Evolutionary conservation across 2,113 vertebrate genomes (phyloP), one percentile per base, ranked within the genome.

Genomic region (Ameiurus melas): DNA sequence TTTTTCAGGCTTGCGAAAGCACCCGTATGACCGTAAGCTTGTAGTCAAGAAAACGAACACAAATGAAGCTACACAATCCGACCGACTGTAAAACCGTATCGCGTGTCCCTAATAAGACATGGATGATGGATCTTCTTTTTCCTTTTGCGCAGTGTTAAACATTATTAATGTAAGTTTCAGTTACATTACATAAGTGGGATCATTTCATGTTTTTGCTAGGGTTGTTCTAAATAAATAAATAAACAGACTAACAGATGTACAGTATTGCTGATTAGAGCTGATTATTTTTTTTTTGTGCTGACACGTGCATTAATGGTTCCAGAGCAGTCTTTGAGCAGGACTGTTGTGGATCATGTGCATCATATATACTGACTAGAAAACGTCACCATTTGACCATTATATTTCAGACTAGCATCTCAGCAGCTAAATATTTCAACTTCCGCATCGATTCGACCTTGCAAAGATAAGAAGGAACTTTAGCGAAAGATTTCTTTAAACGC

Each of bases 121-220:
- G 4, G 85, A 64, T 47, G 47, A 14, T 80, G 19, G 64, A 85
- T 79, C 14, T 83, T 33, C n/a, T 77, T 89, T 33, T 80, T 80
- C 57, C 66, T 14, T 92, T 91, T 92, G 92, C 92, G 93, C 92
- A 93, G 82, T 81, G 43, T 87, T 92, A 33, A 87, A 88, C 17
- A 85, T 86, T 19, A 62, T 91, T 80, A 55, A 83, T 79, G 77
- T 89, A 81, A 78, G 85, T 85, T 58, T 14, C 6, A 57, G 39
- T 88, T 73, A 88, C 89, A 83, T 89, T 90, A 88, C 62, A 88
- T 86, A 77, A 89, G 84, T 89, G 87, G 89, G 86, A 85, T 78
- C 81, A 75, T 79, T 10, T 33, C n/a, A 66, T 85, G 55, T 68
- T 58, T 82, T 39, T 75, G 13, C 4, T 43, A 33, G 10, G 55